These are phyloP conservation scores for Drosophila nr. perissopoda DNA, from an alignment of 2,888 invertebrate species.

Conservation along the genomic window DNA sequence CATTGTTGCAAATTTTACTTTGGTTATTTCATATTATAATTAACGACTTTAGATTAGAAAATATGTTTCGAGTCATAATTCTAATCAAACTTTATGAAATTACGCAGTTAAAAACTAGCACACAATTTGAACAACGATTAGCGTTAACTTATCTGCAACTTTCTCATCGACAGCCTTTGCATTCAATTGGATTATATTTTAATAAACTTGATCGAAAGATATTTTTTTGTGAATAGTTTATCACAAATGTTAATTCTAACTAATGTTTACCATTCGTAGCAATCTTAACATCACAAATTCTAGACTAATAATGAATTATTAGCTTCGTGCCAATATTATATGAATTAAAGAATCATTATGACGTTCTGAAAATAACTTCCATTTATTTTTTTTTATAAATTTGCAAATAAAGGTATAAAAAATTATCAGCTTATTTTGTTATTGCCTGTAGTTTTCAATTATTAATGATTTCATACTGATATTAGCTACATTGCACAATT, in stretches of 20 bases:
- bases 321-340: neutral
- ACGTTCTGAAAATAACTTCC: neutral
- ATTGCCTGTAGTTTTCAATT: slow-evolving; percentile 1
- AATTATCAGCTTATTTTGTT: neutral
- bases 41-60: neutral
- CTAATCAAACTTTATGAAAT: neutral
- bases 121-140: neutral
- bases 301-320: neutral
- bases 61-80: neutral
- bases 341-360: neutral
- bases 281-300: neutral
- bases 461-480: slow-evolving; percentile 2
- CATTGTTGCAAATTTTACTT: neutral
- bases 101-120: neutral
- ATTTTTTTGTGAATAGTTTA: neutral
- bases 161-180: neutral
- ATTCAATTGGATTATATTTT: neutral
- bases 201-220: neutral
- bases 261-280: neutral
- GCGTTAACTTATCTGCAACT: slow-evolving; percentile 1
- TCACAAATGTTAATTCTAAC: too few species aligned
- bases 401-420: neutral
- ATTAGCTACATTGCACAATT: slow-evolving; percentile 22
- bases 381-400: neutral
- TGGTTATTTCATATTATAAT: neutral